Evolutionary conservation across 2,797 vertebrate species (phyloP), one percentile per base, ranked within the genome.

Genomic region (Falco berigora): DNA sequence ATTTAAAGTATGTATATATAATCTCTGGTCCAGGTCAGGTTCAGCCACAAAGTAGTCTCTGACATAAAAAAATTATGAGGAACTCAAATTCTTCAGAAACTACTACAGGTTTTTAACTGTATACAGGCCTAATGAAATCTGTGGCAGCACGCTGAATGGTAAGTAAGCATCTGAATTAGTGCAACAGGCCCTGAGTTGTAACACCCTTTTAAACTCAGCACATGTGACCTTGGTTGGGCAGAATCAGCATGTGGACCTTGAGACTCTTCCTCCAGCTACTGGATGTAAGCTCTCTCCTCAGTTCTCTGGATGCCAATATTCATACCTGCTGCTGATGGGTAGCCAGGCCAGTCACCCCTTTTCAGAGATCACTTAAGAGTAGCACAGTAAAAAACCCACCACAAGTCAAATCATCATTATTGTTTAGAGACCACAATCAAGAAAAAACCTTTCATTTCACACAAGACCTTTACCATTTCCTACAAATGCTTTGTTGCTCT

Each of bases 161-260:
- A 50, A 40, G n/a, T 32, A 50, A 74, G 42, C 32, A 80, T 50
- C 28, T n/a, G 19, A 61, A 62, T 21, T 46, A 23, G 25, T 6
- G 40, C 0, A 3, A 30, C 14, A 6, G 30, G 40, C 56, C 23
- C 55, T 3, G 3, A 38, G 28, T 6, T 62, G 5, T 44, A 55
- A 62, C 14, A 52, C 6, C 15, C 44, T 66, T 85, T 53, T 16
- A 69, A 62, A 53, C 30, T 42, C 2, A 0, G 25, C 49, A 66
- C 55, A 75, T 30, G 23, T 30, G 74, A 69, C 63, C 50, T 81
- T 40, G 16, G 16, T 18, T 38, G 72, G 42, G 25, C 84, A 28
- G 18, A 76, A 88, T 22, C 32, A 62, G n/a, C 42, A 61, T 22
- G 22, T 32, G 24, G 81, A 47, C 32, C 34, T 64, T 24, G 23